phyloP scores from a whole-genome alignment of 2,113 vertebrate genomes.

The Dicaeum eximium region DNA sequence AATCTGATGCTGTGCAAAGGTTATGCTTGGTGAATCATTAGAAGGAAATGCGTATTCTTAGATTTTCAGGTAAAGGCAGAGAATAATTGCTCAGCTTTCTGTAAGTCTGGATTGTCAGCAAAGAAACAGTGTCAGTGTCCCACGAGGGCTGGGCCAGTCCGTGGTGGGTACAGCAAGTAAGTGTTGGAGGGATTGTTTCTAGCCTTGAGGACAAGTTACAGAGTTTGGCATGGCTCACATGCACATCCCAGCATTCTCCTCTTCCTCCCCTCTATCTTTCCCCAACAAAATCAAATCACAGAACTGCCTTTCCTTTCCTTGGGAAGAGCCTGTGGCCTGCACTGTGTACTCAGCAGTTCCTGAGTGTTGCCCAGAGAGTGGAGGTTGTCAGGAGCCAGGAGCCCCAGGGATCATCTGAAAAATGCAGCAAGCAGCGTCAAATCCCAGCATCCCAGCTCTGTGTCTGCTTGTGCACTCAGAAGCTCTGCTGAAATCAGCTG shows the following conservation, averaged over 20 bases:
- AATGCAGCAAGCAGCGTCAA: not conserved
- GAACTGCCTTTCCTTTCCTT: not conserved
- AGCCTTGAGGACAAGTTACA: not conserved
- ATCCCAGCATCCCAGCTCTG: not conserved
- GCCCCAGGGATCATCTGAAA: not conserved
- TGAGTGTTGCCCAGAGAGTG: not conserved
- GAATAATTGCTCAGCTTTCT: not conserved
- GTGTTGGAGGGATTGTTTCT: not conserved
- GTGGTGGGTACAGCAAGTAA: not conserved
- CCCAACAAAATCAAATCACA: not conserved
- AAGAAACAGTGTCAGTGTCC: not conserved
- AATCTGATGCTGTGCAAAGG: not conserved
- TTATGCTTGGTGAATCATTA: not conserved
- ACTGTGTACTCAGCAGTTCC: not conserved
- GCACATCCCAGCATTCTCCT: not conserved
- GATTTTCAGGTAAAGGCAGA: not conserved
- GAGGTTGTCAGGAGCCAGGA: not conserved
- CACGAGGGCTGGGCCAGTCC: not conserved
- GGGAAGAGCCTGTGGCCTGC: not conserved
- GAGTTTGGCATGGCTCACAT: not conserved
- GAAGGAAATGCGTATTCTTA: not conserved
- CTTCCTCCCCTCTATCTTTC: not conserved
- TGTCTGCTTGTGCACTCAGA: not conserved
- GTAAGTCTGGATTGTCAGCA: not conserved
- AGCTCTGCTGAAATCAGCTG: not conserved